These are phyloP conservation scores for Amyelois transitella DNA, from an alignment of 1,140 invertebrate species.

Conservation along the genomic window DNA sequence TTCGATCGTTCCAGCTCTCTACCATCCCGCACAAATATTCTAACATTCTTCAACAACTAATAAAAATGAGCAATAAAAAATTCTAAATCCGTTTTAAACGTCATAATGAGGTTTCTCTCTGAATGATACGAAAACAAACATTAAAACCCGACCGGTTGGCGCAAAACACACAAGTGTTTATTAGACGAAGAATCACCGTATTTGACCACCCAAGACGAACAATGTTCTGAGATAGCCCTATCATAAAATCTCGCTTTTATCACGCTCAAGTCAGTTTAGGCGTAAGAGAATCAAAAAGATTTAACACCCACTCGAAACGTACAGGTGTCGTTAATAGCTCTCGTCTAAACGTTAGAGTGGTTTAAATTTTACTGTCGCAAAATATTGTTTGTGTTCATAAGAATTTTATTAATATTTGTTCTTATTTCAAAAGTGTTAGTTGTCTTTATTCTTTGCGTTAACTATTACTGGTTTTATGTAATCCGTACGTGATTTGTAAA, in stretches of 20 bases:
- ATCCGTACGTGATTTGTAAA: too few species aligned
- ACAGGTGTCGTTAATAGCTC: background rate
- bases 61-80: background rate
- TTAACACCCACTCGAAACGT: slow-evolving; percentile 48
- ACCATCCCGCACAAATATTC: too few species aligned
- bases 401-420: too few species aligned
- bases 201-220: slow-evolving; percentile 65
- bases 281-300: slow-evolving; percentile 41
- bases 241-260: slow-evolving; percentile 69
- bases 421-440: too few species aligned
- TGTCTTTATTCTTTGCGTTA: too few species aligned
- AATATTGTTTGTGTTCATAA: background rate
- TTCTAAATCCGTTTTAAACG: background rate
- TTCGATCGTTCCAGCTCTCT: too few species aligned
- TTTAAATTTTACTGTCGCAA: background rate
- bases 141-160: slow-evolving; percentile 26
- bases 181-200: slow-evolving; percentile 44
- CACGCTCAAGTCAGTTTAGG: slow-evolving; percentile 33
- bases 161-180: slow-evolving; percentile 39
- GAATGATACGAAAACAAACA: slow-evolving; percentile 43
- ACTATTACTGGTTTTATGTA: too few species aligned
- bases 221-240: slow-evolving; percentile 52
- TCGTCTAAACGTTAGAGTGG: background rate
- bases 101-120: slow-evolving; percentile 17
- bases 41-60: background rate